These are phyloP conservation scores for Pseudochirops corinnae DNA, from an alignment of 2,797 vertebrate genomes.

Conservation along the genomic window DNA sequence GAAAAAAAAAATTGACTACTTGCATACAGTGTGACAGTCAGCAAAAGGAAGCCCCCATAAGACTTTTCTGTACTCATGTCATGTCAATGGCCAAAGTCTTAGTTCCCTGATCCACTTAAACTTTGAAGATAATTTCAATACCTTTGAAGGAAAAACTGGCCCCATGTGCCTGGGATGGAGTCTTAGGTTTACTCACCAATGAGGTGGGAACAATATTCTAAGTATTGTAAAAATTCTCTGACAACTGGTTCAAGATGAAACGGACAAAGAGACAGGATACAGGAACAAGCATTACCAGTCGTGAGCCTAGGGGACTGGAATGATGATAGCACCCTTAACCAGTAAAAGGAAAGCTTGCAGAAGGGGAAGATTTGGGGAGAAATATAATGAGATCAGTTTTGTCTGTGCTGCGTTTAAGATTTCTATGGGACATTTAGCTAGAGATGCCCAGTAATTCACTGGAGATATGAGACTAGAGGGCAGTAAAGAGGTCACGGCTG, in stretches of 20 bases:
- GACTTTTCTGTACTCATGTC: background rate
- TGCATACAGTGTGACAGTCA: background rate
- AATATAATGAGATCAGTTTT: background rate
- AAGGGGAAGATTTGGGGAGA: background rate
- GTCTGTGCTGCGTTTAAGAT: too few relatives aligned
- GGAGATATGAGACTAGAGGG: background rate
- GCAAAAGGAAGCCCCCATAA: background rate
- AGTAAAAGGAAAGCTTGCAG: background rate
- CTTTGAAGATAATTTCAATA: too few relatives aligned
- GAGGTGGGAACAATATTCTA: background rate
- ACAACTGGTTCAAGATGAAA: background rate
- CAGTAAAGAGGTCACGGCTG: background rate
- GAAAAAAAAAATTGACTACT: background rate
- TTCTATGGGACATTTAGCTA: background rate
- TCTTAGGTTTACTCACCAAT: too few relatives aligned
- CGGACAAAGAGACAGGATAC: too few relatives aligned
- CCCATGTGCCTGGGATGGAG: too few relatives aligned
- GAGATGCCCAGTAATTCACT: background rate
- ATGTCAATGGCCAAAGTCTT: background rate
- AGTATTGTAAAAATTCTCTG: background rate
- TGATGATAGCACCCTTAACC: background rate
- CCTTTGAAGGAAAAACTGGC: background rate
- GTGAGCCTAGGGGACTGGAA: background rate
- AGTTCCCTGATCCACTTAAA: background rate
- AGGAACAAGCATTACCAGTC: background rate